Evolutionary conservation across 2,797 vertebrate species (phyloP).

Genomic region (Dallia pectoralis): DNA sequence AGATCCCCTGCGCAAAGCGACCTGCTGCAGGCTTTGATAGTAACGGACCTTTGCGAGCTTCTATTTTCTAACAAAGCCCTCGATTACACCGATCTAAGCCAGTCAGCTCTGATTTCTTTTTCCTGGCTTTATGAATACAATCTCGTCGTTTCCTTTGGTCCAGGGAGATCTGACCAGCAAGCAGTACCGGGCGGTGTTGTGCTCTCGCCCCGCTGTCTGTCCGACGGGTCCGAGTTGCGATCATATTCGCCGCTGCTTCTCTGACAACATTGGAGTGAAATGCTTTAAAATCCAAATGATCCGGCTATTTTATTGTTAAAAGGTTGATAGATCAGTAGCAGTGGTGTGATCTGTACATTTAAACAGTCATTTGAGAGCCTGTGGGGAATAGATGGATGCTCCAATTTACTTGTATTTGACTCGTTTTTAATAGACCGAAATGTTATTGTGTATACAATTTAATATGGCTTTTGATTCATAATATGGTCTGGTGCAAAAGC

Average conservation of each 20-base stretch:
- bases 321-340: slow-evolving; percentile 20
- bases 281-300: slow-evolving; percentile 10
- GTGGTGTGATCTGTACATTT: slow-evolving; percentile 23
- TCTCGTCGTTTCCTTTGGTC: slow-evolving; percentile 17
- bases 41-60: slow-evolving; percentile 47
- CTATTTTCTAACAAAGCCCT: slow-evolving; percentile 32
- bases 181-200: slow-evolving; percentile 31
- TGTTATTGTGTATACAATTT: not conserved
- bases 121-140: slow-evolving; percentile 28
- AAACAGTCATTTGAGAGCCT: slow-evolving; percentile 22
- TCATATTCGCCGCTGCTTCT: slow-evolving; percentile 24
- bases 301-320: slow-evolving; percentile 21
- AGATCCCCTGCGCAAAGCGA: slow-evolving; percentile 58
- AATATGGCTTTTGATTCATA: not conserved
- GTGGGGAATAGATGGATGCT: slow-evolving; percentile 69
- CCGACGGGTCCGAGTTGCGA: slow-evolving; percentile 43
- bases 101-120: slow-evolving; percentile 47
- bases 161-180: slow-evolving; percentile 11
- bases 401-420: slow-evolving; percentile 54
- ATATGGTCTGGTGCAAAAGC: not conserved
- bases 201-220: slow-evolving; percentile 44
- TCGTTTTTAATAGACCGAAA: not conserved
- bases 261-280: slow-evolving; percentile 31
- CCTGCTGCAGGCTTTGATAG: slow-evolving; percentile 51
- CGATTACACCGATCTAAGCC: slow-evolving; percentile 36